Evolutionary conservation across 2,113 vertebrate species (phyloP), one percentile per base, ranked within the genome.

Genomic region (Thomomys bottae): DNA sequence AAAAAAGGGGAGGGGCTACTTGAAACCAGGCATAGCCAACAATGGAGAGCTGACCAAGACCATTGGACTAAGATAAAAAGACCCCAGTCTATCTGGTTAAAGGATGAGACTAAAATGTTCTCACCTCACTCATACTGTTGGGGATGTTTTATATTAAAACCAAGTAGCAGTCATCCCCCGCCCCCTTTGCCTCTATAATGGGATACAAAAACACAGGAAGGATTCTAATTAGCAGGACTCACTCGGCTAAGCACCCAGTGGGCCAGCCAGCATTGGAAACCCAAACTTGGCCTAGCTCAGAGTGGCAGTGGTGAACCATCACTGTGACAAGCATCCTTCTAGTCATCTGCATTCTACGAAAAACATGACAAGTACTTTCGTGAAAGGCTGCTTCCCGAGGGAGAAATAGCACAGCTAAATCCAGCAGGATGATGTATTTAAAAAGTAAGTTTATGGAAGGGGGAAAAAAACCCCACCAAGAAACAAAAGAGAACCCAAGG

Each of bases 1-100:
- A 96, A 93, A 96, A n/a, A n/a, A n/a, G n/a, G n/a, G n/a, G n/a
- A n/a, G 73, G 45, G 89, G 89, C 88, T 96, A 93, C 96, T 81
- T 88, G 93, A 91, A 59, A 78, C 93, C 72, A n/a, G 36, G 42
- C 42, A 75, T 0, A 5, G 92, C 95, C 86, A 75, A 93, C 80
- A 91, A 91, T 8, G 87, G 30, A 32, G 88, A 84, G 82, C 84
- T 91, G 64, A 57, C 63, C 75, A 88, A 90, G 88, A 96, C 57
- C 42, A 93, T 89, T 92, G 54, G 70, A 94, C 61, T 3, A 12
- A 28, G 78, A 28, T 8, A 72, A n/a, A 42, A 32, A 61, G 89
- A 40, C 49, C 5, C 23, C 30, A 87, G 81, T 49, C 72, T 90
- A 67, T 92, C 34, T 77, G 10, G 77, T 75, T 71, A 72, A 57